Conservation (phyloP, 2,113 vertebrate genomes). For the Pterophyllum scalare region DNA sequence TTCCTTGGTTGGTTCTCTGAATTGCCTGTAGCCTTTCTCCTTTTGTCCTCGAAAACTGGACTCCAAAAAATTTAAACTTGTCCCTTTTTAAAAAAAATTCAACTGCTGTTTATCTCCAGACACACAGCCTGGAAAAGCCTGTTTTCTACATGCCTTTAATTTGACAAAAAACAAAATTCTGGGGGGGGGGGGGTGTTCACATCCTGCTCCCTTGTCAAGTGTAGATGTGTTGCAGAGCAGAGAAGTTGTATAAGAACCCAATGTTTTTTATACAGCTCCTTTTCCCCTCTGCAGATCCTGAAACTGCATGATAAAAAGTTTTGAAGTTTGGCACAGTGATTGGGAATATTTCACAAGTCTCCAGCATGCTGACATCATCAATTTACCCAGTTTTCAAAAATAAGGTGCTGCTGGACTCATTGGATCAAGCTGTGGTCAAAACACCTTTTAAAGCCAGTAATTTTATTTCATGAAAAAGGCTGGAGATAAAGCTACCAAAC, state of each 20-base stretch:
- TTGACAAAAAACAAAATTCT: neutral
- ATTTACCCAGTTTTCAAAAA: slow-evolving; percentile 1
- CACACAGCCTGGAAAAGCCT: neutral
- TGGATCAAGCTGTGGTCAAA: neutral
- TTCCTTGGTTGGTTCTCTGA: neutral
- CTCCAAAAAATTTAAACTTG: neutral
- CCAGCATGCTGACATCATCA: neutral
- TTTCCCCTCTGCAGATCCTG: neutral
- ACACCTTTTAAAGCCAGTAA: no score
- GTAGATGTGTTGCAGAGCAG: neutral
- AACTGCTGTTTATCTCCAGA: neutral
- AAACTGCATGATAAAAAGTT: no score
- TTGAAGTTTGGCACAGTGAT: neutral
- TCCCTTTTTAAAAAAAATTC: neutral
- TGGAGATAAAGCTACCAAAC: neutral
- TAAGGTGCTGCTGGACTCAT: neutral
- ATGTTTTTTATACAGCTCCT: neutral
- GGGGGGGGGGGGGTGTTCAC: neutral
- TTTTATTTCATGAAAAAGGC: neutral
- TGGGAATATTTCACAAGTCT: neutral
- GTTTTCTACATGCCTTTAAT: neutral
- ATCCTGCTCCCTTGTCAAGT: neutral
- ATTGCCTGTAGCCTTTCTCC: neutral
- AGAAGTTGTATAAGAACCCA: neutral
- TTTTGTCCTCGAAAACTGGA: slow-evolving; percentile 21